Evolutionary conservation across 2,888 invertebrate species (phyloP).

Genomic region (Alentia gelatinosa): DNA sequence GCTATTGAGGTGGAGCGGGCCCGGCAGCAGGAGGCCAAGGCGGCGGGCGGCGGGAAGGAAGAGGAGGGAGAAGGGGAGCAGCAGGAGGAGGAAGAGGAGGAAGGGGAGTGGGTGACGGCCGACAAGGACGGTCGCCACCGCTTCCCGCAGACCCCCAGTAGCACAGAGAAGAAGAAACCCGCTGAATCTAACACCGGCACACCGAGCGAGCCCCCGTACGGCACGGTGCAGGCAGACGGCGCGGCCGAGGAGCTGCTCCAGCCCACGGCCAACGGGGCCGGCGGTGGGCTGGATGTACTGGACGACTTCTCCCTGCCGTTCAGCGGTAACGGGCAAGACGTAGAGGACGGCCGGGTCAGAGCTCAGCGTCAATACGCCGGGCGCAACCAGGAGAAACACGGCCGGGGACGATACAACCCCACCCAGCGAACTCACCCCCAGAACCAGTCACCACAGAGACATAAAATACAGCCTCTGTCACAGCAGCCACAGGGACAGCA

Average conservation of each 20-base stretch:
- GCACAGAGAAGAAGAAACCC: background rate
- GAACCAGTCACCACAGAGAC: background rate
- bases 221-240: background rate
- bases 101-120: background rate
- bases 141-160: background rate
- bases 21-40: background rate
- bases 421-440: background rate
- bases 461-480: background rate
- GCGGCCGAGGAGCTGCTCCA: background rate
- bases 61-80: background rate
- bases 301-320: slow-evolving; percentile 45
- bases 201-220: background rate
- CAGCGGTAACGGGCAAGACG: background rate
- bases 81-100: background rate
- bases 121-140: background rate
- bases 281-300: background rate
- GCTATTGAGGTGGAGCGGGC: background rate
- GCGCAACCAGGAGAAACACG: background rate
- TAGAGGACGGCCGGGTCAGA: no score
- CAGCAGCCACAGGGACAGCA: background rate
- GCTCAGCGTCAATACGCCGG: background rate
- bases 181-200: background rate
- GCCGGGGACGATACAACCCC: background rate
- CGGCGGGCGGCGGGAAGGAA: background rate
- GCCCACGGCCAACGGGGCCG: background rate